phyloP scores from a whole-genome alignment of 2,888 invertebrate genomes.

The Plebejus melissa region DNA sequence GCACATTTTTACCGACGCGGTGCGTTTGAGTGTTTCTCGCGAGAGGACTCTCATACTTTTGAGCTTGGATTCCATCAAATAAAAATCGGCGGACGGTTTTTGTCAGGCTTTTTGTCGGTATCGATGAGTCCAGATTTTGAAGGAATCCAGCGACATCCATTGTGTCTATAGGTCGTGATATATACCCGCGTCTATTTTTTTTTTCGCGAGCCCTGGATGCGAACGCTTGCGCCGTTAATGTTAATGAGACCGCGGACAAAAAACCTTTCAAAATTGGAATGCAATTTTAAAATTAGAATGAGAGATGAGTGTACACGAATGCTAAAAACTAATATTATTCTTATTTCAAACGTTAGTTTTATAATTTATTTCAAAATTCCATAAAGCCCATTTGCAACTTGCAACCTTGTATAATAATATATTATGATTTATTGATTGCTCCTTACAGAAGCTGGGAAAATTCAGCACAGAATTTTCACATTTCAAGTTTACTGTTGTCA shows the following conservation, averaged over 20 bases:
- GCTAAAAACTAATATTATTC: background rate
- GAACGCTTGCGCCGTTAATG: conserved; percentile 4
- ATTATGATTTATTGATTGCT: no score
- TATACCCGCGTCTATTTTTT: conserved; percentile 29
- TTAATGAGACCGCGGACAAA: conserved; percentile 12
- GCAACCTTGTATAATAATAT: no score
- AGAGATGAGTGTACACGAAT: background rate
- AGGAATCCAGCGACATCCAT: conserved; percentile 53
- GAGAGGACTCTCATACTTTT: conserved; percentile 56
- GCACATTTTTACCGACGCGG: conserved; percentile 76
- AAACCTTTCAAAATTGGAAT: background rate
- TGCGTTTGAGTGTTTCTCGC: conserved; percentile 60
- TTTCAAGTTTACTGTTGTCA: no score
- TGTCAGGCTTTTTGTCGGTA: conserved; percentile 68
- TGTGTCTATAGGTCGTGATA: conserved; percentile 35
- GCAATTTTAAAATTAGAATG: conserved; percentile 13
- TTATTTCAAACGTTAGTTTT: background rate
- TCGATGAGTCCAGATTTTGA: conserved; percentile 68
- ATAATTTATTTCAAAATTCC: background rate
- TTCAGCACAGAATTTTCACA: background rate
- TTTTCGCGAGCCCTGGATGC: background rate
- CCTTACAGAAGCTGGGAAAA: no score
- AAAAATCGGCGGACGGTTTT: conserved; percentile 70
- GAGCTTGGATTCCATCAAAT: conserved; percentile 72
- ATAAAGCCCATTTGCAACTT: no score